These are phyloP conservation scores for Mongoloraphidia duomilia DNA, from an alignment of 2,888 invertebrate species.

Conservation along the genomic window DNA sequence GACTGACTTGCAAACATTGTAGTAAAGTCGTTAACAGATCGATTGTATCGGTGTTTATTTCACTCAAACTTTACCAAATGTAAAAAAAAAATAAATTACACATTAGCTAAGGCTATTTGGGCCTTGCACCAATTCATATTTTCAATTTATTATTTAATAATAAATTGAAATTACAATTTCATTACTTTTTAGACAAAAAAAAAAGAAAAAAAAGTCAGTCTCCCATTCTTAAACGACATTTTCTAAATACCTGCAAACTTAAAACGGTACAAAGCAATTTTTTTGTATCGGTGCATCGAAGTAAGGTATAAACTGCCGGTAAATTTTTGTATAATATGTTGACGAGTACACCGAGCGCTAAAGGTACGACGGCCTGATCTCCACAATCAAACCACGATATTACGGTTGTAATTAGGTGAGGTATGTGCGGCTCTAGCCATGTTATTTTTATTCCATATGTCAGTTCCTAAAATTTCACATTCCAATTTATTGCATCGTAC, in stretches of 20 bases:
- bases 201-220: not conserved
- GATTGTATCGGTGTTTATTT: too few relatives aligned
- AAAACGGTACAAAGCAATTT: constrained; percentile 47
- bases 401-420: constrained; percentile 48
- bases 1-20: too few relatives aligned
- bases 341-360: constrained; percentile 54
- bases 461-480: constrained; percentile 40
- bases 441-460: constrained; percentile 65
- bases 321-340: constrained; percentile 69
- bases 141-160: too few relatives aligned
- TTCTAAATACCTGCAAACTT: constrained; percentile 37
- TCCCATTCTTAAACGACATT: constrained; percentile 17
- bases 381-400: constrained; percentile 48
- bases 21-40: too few relatives aligned
- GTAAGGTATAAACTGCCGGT: constrained; percentile 55
- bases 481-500: too few relatives aligned
- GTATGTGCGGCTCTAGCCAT: constrained; percentile 66
- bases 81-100: too few relatives aligned
- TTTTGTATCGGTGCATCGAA: constrained; percentile 56
- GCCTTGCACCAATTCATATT: too few relatives aligned
- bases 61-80: too few relatives aligned
- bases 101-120: too few relatives aligned
- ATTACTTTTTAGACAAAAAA: not conserved
- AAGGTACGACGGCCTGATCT: constrained; percentile 32
- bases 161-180: too few relatives aligned